Evolutionary conservation across 2,888 invertebrate species (phyloP).

Genomic region (Apocheima hispidaria): DNA sequence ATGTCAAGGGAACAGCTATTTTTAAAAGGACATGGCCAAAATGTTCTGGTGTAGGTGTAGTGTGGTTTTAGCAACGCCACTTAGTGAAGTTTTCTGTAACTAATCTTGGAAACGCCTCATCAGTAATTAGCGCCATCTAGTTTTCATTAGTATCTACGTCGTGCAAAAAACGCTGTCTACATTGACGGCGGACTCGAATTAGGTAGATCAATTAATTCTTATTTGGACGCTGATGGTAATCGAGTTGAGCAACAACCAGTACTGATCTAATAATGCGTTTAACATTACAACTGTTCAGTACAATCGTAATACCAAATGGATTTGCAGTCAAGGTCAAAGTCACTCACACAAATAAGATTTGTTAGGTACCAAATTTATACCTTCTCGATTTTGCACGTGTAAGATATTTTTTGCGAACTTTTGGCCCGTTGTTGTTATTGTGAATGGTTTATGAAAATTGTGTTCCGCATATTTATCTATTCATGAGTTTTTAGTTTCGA

Average conservation of each 20-base stretch:
- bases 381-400: constrained; percentile 30
- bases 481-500: constrained; percentile 18
- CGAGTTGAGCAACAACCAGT: constrained; percentile 40
- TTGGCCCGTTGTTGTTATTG: constrained; percentile 29
- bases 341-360: constrained; percentile 36
- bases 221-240: constrained; percentile 1
- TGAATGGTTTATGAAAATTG: constrained; percentile 17
- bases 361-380: constrained; percentile 26
- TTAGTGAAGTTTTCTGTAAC: no score
- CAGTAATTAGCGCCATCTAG: no score
- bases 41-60: no score
- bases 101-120: no score
- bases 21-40: no score
- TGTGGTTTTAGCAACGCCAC: no score
- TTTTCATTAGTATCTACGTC: no score
- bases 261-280: constrained; percentile 56
- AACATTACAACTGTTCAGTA: constrained; percentile 41
- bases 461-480: constrained; percentile 31
- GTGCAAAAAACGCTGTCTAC: no score
- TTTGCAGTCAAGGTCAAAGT: constrained; percentile 55
- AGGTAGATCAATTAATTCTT: constrained; percentile 1
- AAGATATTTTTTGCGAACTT: constrained; percentile 26
- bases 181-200: neutral
- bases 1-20: no score
- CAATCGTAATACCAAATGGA: constrained; percentile 1